Evolutionary conservation across 1,140 invertebrate genomes (phyloP).

Genomic region (Chironomus tepperi): DNA sequence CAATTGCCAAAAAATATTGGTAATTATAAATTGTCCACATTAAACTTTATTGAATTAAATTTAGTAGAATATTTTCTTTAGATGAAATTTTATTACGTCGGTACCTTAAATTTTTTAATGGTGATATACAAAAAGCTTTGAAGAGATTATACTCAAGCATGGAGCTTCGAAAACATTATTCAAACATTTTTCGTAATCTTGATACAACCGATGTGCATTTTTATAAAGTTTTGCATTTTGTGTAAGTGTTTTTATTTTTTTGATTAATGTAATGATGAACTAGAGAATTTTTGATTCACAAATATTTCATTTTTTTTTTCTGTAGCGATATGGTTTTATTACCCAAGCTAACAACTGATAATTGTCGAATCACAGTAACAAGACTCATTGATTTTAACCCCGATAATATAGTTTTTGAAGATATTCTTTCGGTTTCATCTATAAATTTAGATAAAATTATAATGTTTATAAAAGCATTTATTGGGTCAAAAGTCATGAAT

Average conservation of each 20-base stretch:
- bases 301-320: background rate
- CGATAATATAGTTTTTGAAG: background rate
- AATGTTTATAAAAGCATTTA: background rate
- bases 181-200: background rate
- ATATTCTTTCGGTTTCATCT: background rate
- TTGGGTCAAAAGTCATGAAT: background rate
- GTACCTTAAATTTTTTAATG: background rate
- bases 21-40: no score
- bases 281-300: no score
- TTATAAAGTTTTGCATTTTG: background rate
- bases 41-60: no score
- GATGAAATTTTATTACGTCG: background rate
- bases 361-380: background rate
- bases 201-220: background rate
- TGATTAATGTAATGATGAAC: no score
- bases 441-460: slow-evolving; percentile 42
- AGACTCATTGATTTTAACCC: background rate
- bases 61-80: no score
- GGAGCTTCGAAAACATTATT: background rate
- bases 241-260: no score
- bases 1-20: no score
- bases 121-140: background rate
- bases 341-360: background rate
- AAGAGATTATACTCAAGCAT: background rate
- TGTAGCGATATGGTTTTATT: background rate